Conservation (phyloP, 2,888 invertebrate genomes). For the Sesia apiformis region DNA sequence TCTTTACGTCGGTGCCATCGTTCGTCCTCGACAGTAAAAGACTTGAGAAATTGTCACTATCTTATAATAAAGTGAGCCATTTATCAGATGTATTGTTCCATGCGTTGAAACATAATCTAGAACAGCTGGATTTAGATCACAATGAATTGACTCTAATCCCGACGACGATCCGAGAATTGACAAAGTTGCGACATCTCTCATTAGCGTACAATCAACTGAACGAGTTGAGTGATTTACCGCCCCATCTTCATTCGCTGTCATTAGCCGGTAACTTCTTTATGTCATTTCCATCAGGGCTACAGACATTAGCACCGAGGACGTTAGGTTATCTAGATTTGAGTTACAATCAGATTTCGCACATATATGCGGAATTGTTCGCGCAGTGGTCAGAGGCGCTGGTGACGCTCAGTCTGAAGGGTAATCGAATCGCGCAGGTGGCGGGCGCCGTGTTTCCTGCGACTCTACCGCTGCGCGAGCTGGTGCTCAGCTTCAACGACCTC, state of each 20-base stretch:
- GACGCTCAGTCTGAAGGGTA: conserved; percentile 84
- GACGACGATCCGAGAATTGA: conserved; percentile 73
- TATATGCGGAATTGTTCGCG: conserved; percentile 78
- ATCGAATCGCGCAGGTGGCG: conserved; percentile 79
- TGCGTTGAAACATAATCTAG: conserved; percentile 79
- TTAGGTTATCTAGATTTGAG: conserved; percentile 82
- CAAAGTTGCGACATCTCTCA: conserved; percentile 80
- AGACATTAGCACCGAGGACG: conserved; percentile 76
- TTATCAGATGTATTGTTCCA: conserved; percentile 79
- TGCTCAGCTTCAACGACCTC: conserved; percentile 89
- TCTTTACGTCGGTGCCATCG: conserved; percentile 76
- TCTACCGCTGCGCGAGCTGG: conserved; percentile 85
- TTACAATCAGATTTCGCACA: conserved; percentile 83
- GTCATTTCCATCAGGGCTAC: conserved; percentile 77
- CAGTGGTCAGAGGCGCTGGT: conserved; percentile 82
- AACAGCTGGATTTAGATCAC: conserved; percentile 84
- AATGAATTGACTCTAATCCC: conserved; percentile 80
- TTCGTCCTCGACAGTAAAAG: conserved; percentile 78
- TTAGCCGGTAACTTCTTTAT: conserved; percentile 82
- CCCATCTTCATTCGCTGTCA: conserved; percentile 79
- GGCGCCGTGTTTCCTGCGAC: conserved; percentile 79
- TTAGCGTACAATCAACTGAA: conserved; percentile 83
- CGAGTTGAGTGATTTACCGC: conserved; percentile 66
- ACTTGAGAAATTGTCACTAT: conserved; percentile 81
- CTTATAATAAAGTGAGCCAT: conserved; percentile 79